Percentiles rank a stretch among this genome's conserved stretches.
Conservation (phyloP, 2,113 vertebrate genomes). For the Zapornia atra region DNA sequence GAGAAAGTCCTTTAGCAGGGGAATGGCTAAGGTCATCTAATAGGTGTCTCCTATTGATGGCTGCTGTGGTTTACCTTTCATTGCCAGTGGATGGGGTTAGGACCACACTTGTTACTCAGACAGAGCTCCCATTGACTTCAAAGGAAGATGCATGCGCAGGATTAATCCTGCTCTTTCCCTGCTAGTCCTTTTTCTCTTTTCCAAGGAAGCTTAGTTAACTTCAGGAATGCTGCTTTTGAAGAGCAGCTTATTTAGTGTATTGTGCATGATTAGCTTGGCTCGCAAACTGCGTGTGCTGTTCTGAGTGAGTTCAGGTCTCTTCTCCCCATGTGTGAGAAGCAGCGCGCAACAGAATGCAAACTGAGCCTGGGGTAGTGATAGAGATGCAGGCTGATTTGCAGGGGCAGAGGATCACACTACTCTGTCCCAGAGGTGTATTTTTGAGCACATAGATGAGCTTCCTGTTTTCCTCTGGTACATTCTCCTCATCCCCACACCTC, state of each 20-base stretch:
- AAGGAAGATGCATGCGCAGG: background rate
- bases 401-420: background rate
- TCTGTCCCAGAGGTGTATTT: background rate
- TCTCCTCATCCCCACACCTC: background rate
- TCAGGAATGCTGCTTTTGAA: background rate
- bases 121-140: constrained; percentile 32
- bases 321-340: background rate
- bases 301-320: background rate
- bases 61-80: constrained; percentile 55
- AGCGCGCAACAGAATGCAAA: background rate
- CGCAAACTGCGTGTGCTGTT: background rate
- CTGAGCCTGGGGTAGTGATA: background rate
- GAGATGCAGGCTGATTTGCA: background rate
- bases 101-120: constrained; percentile 46
- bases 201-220: constrained; percentile 6
- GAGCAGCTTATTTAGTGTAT: background rate
- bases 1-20: constrained; percentile 1
- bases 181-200: background rate
- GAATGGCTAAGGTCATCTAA: background rate
- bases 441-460: background rate
- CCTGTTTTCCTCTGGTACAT: background rate
- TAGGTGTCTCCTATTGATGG: constrained; percentile 29
- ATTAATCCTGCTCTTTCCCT: constrained; percentile 50
- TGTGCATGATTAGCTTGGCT: background rate
- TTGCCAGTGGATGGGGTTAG: constrained; percentile 60